Evolutionary conservation across 2,113 vertebrate species (phyloP).

Genomic region (Tragelaphus scriptus): DNA sequence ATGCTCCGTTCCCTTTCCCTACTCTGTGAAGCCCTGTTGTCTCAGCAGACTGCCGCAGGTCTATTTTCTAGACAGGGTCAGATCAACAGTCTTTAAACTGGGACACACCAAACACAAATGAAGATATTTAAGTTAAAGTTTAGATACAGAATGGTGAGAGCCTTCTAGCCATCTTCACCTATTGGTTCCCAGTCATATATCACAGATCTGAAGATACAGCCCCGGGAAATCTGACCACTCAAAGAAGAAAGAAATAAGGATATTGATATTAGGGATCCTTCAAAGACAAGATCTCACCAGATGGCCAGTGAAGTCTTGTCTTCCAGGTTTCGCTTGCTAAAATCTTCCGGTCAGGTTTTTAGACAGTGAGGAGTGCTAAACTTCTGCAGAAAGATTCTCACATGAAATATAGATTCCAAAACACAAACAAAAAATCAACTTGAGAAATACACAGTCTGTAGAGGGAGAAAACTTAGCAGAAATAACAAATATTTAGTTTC

Average conservation of each 20-base stretch:
- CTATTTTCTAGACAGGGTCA: background rate
- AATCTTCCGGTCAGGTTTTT: background rate
- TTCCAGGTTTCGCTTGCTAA: background rate
- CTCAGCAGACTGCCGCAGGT: background rate
- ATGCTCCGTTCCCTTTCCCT: background rate
- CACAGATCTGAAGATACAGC: background rate
- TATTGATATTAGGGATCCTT: background rate
- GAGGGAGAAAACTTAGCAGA: background rate
- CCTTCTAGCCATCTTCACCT: background rate
- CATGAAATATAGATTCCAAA: background rate
- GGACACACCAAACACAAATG: background rate
- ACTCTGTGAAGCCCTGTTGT: background rate
- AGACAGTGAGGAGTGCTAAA: background rate
- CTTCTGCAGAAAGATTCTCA: background rate
- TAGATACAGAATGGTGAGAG: background rate
- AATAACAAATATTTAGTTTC: background rate
- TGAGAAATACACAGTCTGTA: background rate
- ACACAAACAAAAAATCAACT: background rate
- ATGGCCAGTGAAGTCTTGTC: background rate
- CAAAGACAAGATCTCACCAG: background rate
- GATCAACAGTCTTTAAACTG: background rate
- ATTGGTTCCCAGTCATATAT: background rate
- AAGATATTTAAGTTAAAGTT: background rate
- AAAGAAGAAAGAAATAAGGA: background rate
- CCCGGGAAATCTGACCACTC: background rate